Base-by-base conservation (phyloP, 2,113 vertebrate species). In the Eleginops maclovinus region DNA sequence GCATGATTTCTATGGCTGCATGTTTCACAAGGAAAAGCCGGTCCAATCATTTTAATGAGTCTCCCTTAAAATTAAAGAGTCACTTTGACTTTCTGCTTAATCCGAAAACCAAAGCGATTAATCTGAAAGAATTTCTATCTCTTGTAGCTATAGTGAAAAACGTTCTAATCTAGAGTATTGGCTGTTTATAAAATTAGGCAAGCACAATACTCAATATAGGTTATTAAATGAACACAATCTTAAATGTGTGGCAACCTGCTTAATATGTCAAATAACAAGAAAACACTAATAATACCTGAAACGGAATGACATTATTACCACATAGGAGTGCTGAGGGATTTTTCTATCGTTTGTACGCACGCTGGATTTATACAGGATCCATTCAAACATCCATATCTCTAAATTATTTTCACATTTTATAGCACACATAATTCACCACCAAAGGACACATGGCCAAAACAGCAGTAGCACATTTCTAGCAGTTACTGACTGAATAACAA, bases 401-500 rank as follows among this genome's bases (percentile, higher is more conserved):
- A 13, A 7, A 36, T 49, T 7, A 55, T 50, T 60, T 56, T 68
- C 12, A 46, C 9, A 68, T 59, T 59, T 76, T 49, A 78, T 24
- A 49, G 60, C 44, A 65, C 21, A 51, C 72, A 56, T 43, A 47
- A 13, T 66, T 62, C 36, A 56, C 36, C 50, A 26, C 41, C 55
- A 62, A 8, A 4, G 22, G 36, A 55, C 11, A 60, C 53, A 50
- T 62, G 28, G 58, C 60, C 63, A 70, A 74, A 74, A 63, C 28
- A 72, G 76, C 72, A 71, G 47, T 62, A 71, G 49, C 36, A 36
- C 53, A 72, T 64, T 86, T 75, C 43, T 21, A 82, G 66, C 60
- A 82, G 75, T 47, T 60, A 82, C 74, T 66, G 68, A 79, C 51
- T 76, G 68, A 80, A 73, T 22, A 76, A 64, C 70, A 81, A 74